Evolutionary conservation across 2,888 invertebrate genomes (phyloP), one percentile per base, ranked within the genome.

Genomic region (Selenia dentaria): DNA sequence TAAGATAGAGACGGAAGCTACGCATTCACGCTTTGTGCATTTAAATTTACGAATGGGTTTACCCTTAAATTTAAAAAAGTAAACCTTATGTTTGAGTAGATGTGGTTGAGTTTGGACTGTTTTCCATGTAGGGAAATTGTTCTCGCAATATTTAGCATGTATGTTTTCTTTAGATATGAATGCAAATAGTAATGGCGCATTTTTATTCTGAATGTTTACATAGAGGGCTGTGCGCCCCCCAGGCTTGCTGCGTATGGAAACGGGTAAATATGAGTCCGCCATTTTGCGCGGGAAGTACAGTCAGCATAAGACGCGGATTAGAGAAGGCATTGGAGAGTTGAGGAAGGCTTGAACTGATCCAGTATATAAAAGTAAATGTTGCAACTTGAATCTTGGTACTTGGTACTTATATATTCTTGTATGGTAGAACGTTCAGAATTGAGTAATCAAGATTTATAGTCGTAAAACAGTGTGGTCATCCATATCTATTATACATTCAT

Each of bases 121-220:
- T 3, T 3, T 0, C 1, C 6, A 0, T 0, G 10, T 32, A 52
- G 62, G 55, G 55, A 65, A 62, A 68, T 70, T 81, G 72, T 64
- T 62, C 54, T 70, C 70, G 68, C 76, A 86, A 84, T 83, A 85
- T 87, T 88, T 82, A 83, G 80, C 87, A 82, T 85, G 88, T 90
- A 90, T 88, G 90, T 88, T 88, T 88, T 85, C 89, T 87, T 86
- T 88, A 82, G 87, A 88, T 90, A 89, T 89, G 86, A 90, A 90
- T 90, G 88, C 87, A 89, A 90, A 89, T 89, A 88, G 87, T 87
- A 82, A 89, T 88, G 89, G 90, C 86, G 87, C 78, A 85, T 88
- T 88, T 90, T 89, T 90, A 88, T 87, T 83, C 70, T 64, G 66
- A 81, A 84, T 88, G 87, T 89, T 89, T 89, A 90, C 79, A 86